Evolutionary conservation across 2,113 vertebrate genomes (phyloP).

Genomic region (Podiceps cristatus): DNA sequence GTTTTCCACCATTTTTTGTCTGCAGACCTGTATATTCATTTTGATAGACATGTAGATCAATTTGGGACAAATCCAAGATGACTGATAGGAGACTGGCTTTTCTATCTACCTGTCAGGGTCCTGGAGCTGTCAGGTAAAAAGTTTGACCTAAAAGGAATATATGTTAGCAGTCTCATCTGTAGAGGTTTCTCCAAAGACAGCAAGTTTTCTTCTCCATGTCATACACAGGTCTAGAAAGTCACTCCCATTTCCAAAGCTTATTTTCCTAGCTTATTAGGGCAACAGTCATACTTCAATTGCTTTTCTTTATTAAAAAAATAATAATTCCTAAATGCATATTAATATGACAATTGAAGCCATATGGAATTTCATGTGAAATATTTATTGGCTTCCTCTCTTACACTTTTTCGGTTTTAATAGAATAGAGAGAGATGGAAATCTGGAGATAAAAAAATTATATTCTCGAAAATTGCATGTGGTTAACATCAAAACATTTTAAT

Average conservation of each 20-base stretch:
- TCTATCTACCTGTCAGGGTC: not conserved
- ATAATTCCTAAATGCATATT: not conserved
- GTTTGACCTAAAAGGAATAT: not conserved
- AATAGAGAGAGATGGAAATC: not conserved
- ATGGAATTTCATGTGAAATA: not conserved
- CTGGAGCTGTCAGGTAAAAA: not conserved
- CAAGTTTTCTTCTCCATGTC: not conserved
- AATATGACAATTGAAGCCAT: not conserved
- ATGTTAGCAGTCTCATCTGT: not conserved
- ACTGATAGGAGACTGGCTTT: not conserved
- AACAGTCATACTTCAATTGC: not conserved
- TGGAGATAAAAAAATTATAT: not conserved
- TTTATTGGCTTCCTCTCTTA: not conserved
- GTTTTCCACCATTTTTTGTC: not conserved
- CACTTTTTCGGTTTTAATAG: not conserved
- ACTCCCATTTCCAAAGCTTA: not conserved
- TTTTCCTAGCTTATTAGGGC: not conserved
- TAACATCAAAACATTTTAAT: conserved; percentile 61
- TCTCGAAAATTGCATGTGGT: not conserved
- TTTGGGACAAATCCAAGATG: not conserved
- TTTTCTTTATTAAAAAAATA: not conserved
- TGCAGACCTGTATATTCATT: not conserved
- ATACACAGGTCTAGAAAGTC: not conserved
- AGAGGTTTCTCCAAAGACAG: not conserved
- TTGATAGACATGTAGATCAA: not conserved